These are phyloP conservation scores for Anastatus disparis DNA, from an alignment of 1,140 invertebrate species.

Conservation along the genomic window DNA sequence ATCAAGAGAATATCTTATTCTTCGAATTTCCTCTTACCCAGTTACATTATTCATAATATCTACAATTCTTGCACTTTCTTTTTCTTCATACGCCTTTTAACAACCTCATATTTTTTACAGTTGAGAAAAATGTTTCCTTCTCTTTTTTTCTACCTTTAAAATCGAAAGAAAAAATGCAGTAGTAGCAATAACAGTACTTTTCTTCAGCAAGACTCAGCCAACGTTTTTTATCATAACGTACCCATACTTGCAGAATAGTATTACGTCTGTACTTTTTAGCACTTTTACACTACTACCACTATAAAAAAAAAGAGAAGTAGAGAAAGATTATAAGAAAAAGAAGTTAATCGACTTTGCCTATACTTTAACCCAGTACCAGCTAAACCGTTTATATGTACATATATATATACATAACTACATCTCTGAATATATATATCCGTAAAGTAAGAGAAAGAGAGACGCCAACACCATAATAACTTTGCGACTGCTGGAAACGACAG, in stretches of 20 bases:
- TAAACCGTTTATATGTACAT: background rate
- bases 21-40: no score
- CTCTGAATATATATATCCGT: no score
- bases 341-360: constrained; percentile 47
- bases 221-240: background rate
- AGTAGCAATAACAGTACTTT: background rate
- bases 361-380: constrained; percentile 3
- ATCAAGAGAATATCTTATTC: no score
- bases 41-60: background rate
- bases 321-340: constrained; percentile 43
- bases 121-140: background rate
- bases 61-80: background rate
- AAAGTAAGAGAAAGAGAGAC: no score
- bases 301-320: constrained; percentile 25
- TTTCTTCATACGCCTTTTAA: background rate
- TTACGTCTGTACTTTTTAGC: background rate
- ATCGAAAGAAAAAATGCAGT: background rate
- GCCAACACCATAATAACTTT: constrained; percentile 51
- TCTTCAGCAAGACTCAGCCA: background rate
- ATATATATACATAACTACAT: no score
- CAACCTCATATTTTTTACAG: background rate
- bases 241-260: background rate
- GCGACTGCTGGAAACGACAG: constrained; percentile 51
- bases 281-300: background rate
- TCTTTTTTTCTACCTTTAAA: no score